phyloP scores from a whole-genome alignment of 2,113 vertebrate genomes.

The Danionella cerebrum region DNA sequence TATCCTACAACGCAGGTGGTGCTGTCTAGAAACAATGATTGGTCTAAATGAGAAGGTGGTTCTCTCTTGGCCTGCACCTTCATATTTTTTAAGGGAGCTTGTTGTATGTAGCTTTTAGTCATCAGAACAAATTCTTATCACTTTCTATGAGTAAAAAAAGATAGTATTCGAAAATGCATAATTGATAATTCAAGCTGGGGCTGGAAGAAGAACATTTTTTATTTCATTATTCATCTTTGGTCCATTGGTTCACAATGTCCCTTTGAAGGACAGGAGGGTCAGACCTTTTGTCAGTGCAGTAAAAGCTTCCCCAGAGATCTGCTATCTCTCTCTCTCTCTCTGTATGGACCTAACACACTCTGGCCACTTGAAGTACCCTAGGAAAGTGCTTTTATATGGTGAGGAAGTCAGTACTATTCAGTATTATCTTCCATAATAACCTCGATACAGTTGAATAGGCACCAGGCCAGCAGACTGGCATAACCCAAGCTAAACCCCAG shows the following conservation, averaged over 20 bases:
- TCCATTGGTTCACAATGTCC: background rate
- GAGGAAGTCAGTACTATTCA: constrained; percentile 14
- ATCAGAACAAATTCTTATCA: too few relatives aligned
- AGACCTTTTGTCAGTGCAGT: background rate
- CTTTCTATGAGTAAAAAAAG: too few relatives aligned
- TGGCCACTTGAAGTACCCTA: too few relatives aligned
- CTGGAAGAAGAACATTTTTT: background rate
- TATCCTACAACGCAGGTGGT: too few relatives aligned
- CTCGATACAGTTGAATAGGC: constrained; percentile 39
- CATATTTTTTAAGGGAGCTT: too few relatives aligned
- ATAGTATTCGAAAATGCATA: too few relatives aligned
- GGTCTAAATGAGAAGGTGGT: too few relatives aligned
- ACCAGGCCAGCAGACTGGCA: constrained; percentile 19
- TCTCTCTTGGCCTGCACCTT: too few relatives aligned
- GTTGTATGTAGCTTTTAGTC: too few relatives aligned
- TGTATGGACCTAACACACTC: background rate
- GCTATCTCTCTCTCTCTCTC: constrained; percentile 30
- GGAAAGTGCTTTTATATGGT: constrained; percentile 9
- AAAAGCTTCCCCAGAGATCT: background rate
- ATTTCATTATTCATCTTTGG: background rate
- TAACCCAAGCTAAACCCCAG: constrained; percentile 15
- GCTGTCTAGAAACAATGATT: too few relatives aligned
- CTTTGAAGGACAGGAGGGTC: constrained; percentile 15
- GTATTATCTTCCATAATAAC: constrained; percentile 39
- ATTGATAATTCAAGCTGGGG: too few relatives aligned